A percentile compares a stretch with the other conserved stretches of the same genome.
phyloP scores from a whole-genome alignment of 2,113 vertebrate species.

The Pipa parva region DNA sequence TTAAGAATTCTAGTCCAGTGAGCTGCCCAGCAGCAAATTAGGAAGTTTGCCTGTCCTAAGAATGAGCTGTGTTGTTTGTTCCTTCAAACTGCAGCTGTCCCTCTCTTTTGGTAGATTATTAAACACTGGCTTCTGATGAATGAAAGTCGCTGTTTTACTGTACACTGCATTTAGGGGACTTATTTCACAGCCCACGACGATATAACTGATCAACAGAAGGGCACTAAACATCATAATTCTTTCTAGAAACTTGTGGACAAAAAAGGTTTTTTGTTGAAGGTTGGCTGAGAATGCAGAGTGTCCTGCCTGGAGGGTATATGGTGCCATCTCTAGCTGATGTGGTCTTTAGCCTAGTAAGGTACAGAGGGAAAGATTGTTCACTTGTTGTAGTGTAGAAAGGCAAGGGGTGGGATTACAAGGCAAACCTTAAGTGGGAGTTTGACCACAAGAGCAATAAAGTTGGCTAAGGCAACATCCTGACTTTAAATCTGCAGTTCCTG shows the following conservation, averaged over 20 bases:
- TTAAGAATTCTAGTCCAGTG: slow-evolving; percentile 65
- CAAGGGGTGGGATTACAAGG: slow-evolving; percentile 60
- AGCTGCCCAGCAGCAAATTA: slow-evolving; percentile 68
- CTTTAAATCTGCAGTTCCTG: slow-evolving; percentile 7
- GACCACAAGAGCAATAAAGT: slow-evolving; percentile 60
- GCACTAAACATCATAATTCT: slow-evolving; percentile 76
- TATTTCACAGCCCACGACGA: slow-evolving; percentile 75
- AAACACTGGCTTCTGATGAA: slow-evolving; percentile 73
- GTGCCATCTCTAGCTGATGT: slow-evolving; percentile 68
- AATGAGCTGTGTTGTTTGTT: slow-evolving; percentile 76
- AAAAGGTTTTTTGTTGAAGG: slow-evolving; percentile 80
- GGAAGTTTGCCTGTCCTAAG: slow-evolving; percentile 71
- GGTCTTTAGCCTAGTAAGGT: slow-evolving; percentile 70
- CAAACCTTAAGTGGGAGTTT: slow-evolving; percentile 67
- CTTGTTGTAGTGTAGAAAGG: slow-evolving; percentile 58
- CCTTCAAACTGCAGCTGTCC: slow-evolving; percentile 70
- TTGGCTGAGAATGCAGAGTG: slow-evolving; percentile 65
- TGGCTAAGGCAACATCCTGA: slow-evolving; percentile 33
- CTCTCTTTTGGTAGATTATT: slow-evolving; percentile 69
- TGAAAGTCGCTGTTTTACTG: slow-evolving; percentile 78
- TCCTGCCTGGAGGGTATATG: slow-evolving; percentile 51
- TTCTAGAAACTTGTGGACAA: slow-evolving; percentile 76
- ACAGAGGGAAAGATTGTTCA: slow-evolving; percentile 75
- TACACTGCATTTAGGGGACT: slow-evolving; percentile 75
- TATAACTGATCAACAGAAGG: slow-evolving; percentile 74